phyloP scores from a whole-genome alignment of 2,888 invertebrate genomes.

The Diploptera punctata region DNA sequence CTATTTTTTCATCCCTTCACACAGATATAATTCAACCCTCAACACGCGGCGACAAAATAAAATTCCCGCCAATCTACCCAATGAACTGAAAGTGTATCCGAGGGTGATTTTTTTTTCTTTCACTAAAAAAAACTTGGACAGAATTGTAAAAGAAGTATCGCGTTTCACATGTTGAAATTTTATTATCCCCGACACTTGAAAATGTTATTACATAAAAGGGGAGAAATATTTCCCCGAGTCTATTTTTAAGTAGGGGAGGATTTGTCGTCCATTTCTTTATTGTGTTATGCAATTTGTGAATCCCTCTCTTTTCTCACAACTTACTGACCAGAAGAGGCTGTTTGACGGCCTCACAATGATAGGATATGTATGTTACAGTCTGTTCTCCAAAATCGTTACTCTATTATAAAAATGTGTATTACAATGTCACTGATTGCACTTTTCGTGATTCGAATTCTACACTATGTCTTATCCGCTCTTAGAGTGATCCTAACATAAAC shows the following conservation, averaged over 20 bases:
- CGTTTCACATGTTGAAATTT: conserved; percentile 23
- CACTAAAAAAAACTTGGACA: conserved; percentile 14
- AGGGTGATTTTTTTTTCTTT: not conserved
- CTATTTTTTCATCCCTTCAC: not conserved
- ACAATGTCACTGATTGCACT: no score
- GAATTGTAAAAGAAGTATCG: conserved; percentile 26
- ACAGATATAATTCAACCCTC: not conserved
- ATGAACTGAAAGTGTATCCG: conserved; percentile 17
- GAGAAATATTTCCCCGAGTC: conserved; percentile 1
- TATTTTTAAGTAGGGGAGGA: conserved; percentile 23
- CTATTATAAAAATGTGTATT: no score
- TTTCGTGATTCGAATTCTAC: no score
- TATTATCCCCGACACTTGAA: conserved; percentile 28
- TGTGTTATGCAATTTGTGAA: conserved; percentile 12
- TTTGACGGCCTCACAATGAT: not conserved
- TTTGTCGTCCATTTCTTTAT: conserved; percentile 20
- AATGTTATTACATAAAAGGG: conserved; percentile 16
- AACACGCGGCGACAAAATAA: no score
- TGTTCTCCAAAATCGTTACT: no score
- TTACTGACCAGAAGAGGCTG: conserved; percentile 12
- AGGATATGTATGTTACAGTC: no score
- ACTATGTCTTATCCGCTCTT: no score
- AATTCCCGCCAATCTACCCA: conserved; percentile 19
- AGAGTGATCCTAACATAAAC: no score
- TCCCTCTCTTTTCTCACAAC: conserved; percentile 1